A percentile compares a stretch with the other conserved stretches of the same genome.
phyloP scores from a whole-genome alignment of 2,797 vertebrate genomes.

The Petrocephalus schoutedeni region DNA sequence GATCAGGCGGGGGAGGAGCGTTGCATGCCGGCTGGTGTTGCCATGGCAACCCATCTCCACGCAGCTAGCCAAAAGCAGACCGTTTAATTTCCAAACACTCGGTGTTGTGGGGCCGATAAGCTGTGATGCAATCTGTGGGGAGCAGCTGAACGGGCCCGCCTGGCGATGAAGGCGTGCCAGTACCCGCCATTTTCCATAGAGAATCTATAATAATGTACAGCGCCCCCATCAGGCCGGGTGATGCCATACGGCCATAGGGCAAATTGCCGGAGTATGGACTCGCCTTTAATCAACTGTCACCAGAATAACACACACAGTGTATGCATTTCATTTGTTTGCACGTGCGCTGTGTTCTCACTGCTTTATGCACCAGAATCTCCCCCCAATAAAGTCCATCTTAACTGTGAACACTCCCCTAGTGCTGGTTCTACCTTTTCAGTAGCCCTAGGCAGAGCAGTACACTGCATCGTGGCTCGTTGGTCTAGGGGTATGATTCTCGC shows the following conservation, averaged over 20 bases:
- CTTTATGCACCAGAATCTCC: background rate
- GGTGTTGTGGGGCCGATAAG: background rate
- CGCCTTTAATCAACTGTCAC: background rate
- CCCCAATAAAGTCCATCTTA: background rate
- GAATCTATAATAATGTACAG: background rate
- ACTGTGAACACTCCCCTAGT: background rate
- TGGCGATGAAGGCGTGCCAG: background rate
- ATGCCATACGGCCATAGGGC: background rate
- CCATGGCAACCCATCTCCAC: background rate
- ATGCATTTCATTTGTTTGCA: background rate
- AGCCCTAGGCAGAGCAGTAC: background rate
- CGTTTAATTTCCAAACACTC: background rate
- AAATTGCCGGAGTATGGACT: background rate
- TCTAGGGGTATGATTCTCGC: constrained; percentile 49
- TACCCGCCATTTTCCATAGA: background rate
- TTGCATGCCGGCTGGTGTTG: background rate
- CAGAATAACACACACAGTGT: background rate
- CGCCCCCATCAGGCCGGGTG: background rate
- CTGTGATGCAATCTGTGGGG: constrained; percentile 7
- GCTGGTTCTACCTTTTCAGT: background rate
- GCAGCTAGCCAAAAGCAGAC: background rate
- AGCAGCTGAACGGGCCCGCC: background rate
- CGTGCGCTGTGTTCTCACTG: background rate
- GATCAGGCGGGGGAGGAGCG: background rate
- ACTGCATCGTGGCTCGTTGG: constrained; percentile 38